These are phyloP conservation scores for Tryphoninae sp. DNA, from an alignment of 2,888 invertebrate genomes.

Conservation along the genomic window DNA sequence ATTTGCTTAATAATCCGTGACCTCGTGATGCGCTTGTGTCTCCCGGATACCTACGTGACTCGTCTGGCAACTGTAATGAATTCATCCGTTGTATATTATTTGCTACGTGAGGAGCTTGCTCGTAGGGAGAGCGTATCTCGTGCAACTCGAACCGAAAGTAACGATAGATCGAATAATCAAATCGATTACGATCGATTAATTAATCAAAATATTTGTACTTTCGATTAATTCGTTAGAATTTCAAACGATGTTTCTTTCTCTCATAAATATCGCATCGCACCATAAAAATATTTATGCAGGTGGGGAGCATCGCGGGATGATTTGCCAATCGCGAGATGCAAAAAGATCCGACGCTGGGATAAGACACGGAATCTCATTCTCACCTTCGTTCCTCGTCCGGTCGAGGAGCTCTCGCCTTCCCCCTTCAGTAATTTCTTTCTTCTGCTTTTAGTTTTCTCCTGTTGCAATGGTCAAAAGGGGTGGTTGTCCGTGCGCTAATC, in stretches of 20 bases:
- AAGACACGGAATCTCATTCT: constrained; percentile 43
- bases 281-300: background rate
- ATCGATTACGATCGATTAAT: background rate
- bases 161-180: too few relatives aligned
- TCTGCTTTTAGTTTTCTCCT: background rate
- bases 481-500: background rate
- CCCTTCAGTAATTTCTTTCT: background rate
- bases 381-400: constrained; percentile 36
- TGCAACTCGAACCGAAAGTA: too few relatives aligned
- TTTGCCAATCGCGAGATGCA: constrained; percentile 25
- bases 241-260: background rate
- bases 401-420: background rate
- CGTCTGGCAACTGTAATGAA: constrained; percentile 14
- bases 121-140: too few relatives aligned
- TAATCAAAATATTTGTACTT: background rate
- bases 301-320: constrained; percentile 2
- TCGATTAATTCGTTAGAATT: background rate
- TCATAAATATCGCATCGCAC: background rate
- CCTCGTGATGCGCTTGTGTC: constrained; percentile 18
- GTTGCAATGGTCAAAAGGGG: background rate
- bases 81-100: background rate
- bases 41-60: constrained; percentile 28
- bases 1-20: constrained; percentile 55
- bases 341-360: constrained; percentile 26
- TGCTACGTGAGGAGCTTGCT: background rate